Evolutionary conservation across 2,888 invertebrate genomes (phyloP), one percentile per base, ranked within the genome.

Genomic region (Rhodophaea formosa): DNA sequence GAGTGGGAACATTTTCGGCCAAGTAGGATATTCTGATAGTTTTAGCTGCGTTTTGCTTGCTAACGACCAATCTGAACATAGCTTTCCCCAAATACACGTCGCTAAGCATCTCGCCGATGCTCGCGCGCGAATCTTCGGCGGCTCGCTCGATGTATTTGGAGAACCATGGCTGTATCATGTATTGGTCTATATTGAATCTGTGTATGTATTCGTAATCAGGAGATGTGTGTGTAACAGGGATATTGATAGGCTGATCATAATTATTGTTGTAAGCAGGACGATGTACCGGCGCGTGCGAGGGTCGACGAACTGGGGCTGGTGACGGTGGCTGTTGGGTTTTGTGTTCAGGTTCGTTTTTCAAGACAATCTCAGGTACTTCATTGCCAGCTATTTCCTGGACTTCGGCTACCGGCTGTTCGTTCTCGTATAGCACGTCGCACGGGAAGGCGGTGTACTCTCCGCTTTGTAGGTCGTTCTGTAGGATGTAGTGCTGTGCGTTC

Each of bases 1-100:
- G 14, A 17, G 47, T 39, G 14, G 56, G 56, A 1, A 56, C 56
- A 17, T 47, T 47, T 35, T 56, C 56, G 10, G 7, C 35, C 14
- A 56, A 23, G 35, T 56, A 56, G 3, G 17, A 46, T 8, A 56
- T 56, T 23, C 56, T 35, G 17, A 56, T 75, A 70, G 3, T 77
- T 76, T 58, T 78, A 73, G 47, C 72, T 75, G 1, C 75, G 72
- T 39, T 47, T 58, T 59, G 70, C 32, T 77, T 75, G 6, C 77
- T 79, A 1, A 77, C 75, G 0, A 72, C 73, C 62, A 79, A 71
- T 70, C 78, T 76, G 46, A 79, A 77, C 78, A 79, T 79, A 0
- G 74, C 75, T 47, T 74, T 74, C 45, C 77, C 78, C 17, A 66
- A 72, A 58, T 78, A 78, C 6, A 79, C 64, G 45, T 70, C 74